Percentiles rank a stretch among this genome's conserved stretches.
Conservation (phyloP, 2,113 vertebrate species). For the Ctenodactylus gundi region DNA sequence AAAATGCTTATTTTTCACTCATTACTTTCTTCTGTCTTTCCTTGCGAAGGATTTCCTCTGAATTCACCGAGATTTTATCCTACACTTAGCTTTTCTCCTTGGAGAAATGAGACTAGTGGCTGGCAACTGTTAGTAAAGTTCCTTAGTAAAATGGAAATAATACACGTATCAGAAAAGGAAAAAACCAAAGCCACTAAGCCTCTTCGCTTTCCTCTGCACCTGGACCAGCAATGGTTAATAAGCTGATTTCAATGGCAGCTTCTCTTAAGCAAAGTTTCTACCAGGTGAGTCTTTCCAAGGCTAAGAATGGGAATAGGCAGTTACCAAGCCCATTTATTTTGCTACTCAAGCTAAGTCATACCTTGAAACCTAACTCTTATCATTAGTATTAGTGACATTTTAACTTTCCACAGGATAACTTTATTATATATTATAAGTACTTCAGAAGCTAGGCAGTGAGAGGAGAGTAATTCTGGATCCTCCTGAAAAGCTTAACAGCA, state of each 20-base stretch:
- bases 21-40: too few relatives aligned
- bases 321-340: background rate
- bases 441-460: background rate
- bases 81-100: background rate
- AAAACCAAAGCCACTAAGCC: background rate
- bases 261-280: background rate
- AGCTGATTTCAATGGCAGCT: background rate
- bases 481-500: background rate
- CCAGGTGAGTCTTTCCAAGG: background rate
- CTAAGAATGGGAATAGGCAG: background rate
- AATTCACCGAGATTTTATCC: background rate
- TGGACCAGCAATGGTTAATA: background rate
- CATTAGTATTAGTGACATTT: background rate
- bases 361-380: background rate
- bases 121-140: background rate
- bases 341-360: background rate
- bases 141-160: background rate
- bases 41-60: background rate
- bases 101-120: background rate
- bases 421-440: background rate
- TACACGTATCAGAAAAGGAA: background rate
- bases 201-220: background rate
- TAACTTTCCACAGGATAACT: background rate
- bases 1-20: background rate
- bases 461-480: background rate